These are phyloP conservation scores for Arbacia lixula DNA, from an alignment of 53 echinoderm and acorn worm species.

Conservation along the genomic window DNA sequence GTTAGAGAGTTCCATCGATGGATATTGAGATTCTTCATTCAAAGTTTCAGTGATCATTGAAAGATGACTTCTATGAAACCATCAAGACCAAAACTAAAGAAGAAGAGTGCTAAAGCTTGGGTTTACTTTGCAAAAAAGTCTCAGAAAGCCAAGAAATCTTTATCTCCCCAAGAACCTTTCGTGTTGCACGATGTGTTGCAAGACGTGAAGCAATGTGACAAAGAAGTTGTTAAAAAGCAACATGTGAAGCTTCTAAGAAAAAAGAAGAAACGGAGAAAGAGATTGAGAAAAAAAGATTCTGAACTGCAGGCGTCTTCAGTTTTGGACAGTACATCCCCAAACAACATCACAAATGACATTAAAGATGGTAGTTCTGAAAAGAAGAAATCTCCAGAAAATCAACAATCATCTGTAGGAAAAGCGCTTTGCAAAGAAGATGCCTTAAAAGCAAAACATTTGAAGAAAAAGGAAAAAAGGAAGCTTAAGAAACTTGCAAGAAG, in stretches of 20 bases:
- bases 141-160: too few species aligned
- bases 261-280: not conserved
- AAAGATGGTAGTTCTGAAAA: not conserved
- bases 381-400: not conserved
- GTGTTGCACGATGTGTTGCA: too few species aligned
- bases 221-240: not conserved
- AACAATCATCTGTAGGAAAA: too few species aligned
- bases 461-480: slow-evolving; percentile 60
- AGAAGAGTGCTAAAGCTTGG: too few species aligned
- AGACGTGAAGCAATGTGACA: not conserved
- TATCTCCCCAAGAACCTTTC: too few species aligned
- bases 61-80: too few species aligned
- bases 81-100: too few species aligned
- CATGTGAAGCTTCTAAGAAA: not conserved
- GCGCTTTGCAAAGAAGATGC: too few species aligned
- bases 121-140: too few species aligned
- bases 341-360: not conserved
- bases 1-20: too few species aligned
- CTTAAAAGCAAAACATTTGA: slow-evolving; percentile 47
- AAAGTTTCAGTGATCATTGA: too few species aligned
- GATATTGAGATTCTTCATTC: too few species aligned
- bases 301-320: not conserved
- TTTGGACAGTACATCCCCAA: not conserved
- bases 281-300: not conserved
- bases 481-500: slow-evolving; percentile 38